phyloP scores from a whole-genome alignment of 53 echinoderm and acorn worm genomes.

The Arbacia lixula region DNA sequence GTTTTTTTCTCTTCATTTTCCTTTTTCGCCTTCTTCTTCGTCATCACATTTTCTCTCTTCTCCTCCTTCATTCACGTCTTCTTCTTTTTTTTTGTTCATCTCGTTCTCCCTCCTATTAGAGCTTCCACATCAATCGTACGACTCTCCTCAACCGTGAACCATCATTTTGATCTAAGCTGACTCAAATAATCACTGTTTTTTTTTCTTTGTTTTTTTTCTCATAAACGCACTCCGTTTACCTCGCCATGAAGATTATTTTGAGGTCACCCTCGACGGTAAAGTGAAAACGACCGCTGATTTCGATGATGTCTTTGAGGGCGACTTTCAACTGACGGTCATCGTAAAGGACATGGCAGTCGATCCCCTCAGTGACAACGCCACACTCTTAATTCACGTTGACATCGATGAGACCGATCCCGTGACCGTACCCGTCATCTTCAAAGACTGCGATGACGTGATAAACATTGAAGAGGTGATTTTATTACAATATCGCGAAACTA shows the following conservation, averaged over 20 bases:
- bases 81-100: too few species aligned
- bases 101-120: too few species aligned
- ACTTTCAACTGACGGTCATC: constrained; percentile 42
- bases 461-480: constrained; percentile 1
- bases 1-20: neutral
- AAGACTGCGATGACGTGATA: neutral
- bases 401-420: constrained; percentile 18
- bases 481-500: neutral
- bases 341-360: constrained; percentile 48
- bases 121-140: too few species aligned
- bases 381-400: constrained; percentile 30
- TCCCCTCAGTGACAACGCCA: constrained; percentile 54
- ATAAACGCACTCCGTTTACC: too few species aligned
- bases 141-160: too few species aligned
- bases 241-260: constrained; percentile 43
- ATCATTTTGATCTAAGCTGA: too few species aligned
- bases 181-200: neutral
- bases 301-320: neutral
- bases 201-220: too few species aligned
- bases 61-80: too few species aligned
- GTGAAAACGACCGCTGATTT: constrained; percentile 7
- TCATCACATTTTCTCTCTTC: neutral
- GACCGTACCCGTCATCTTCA: constrained; percentile 29
- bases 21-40: neutral
- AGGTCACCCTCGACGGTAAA: constrained; percentile 27